These are phyloP conservation scores for Macrostomum lignano DNA, from an alignment of 1,140 invertebrate genomes.

Conservation along the genomic window DNA sequence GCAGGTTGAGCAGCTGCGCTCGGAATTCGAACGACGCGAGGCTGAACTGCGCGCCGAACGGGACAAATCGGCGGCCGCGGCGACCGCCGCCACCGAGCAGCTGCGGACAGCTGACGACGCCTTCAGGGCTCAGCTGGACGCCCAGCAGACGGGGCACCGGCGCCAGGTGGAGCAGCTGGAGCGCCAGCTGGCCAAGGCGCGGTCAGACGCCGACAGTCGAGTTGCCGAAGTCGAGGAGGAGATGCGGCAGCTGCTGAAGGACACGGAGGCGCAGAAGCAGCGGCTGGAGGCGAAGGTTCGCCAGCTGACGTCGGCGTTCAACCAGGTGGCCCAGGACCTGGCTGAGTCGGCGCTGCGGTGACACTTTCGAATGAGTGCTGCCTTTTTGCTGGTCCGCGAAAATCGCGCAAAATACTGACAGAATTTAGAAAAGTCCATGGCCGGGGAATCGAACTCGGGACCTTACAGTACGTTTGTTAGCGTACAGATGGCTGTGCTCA, in stretches of 20 bases:
- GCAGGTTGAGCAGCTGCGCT: slow-evolving; percentile 19
- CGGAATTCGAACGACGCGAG: slow-evolving; percentile 16
- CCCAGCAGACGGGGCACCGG: slow-evolving; percentile 14
- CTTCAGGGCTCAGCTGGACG: slow-evolving; percentile 19
- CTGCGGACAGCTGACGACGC: slow-evolving; percentile 15
- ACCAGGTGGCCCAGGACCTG: slow-evolving; percentile 12
- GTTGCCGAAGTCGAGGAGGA: neutral
- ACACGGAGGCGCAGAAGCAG: slow-evolving; percentile 14
- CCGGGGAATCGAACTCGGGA: too few relatives aligned
- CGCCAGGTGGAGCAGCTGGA: slow-evolving; percentile 12
- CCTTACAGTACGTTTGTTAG: too few relatives aligned
- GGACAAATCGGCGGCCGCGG: slow-evolving; percentile 15
- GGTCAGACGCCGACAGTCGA: neutral
- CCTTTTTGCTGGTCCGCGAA: too few relatives aligned
- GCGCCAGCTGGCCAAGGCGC: slow-evolving; percentile 7
- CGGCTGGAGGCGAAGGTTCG: slow-evolving; percentile 19
- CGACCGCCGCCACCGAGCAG: slow-evolving; percentile 17
- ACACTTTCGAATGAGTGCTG: too few relatives aligned
- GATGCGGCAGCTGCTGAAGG: slow-evolving; percentile 14
- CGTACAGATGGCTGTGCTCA: too few relatives aligned
- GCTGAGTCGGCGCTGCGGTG: too few relatives aligned
- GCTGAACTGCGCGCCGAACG: slow-evolving; percentile 13
- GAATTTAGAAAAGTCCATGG: too few relatives aligned
- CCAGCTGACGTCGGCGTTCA: slow-evolving; percentile 14
- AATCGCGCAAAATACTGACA: too few relatives aligned